Percentiles rank a stretch among this genome's conserved stretches.
phyloP scores from a whole-genome alignment of 1,140 invertebrate species.

The Hirudo medicinalis region DNA sequence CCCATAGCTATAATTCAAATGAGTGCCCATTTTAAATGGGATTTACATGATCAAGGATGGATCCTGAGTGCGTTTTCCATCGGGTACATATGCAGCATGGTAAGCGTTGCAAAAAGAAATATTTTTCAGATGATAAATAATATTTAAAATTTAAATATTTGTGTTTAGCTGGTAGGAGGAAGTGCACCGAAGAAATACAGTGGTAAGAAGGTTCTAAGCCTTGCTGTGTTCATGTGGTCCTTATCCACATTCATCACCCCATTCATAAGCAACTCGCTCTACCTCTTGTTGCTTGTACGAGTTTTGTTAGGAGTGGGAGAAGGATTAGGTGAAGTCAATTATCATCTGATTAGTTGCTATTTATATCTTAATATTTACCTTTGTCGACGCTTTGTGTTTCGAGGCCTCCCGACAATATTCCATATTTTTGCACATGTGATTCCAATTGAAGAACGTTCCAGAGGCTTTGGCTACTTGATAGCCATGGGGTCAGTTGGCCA shows the following conservation, averaged over 20 bases:
- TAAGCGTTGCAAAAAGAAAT: conserved; percentile 28
- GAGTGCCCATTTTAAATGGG: conserved; percentile 61
- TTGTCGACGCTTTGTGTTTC: conserved; percentile 24
- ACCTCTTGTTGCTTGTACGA: conserved; percentile 51
- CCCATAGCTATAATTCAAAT: conserved; percentile 65
- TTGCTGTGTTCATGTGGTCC: conserved; percentile 62
- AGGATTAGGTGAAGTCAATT: conserved; percentile 50
- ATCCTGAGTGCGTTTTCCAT: conserved; percentile 64
- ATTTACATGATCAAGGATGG: conserved; percentile 60
- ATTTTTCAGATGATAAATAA: neutral
- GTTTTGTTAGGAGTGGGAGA: conserved; percentile 60
- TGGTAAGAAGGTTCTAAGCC: conserved; percentile 56
- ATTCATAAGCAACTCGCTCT: conserved; percentile 52
- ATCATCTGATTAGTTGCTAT: neutral
- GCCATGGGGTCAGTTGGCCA: conserved; percentile 62
- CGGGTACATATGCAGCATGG: conserved; percentile 66
- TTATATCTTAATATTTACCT: conserved; percentile 11
- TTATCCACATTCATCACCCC: conserved; percentile 60
- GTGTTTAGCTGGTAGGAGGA: conserved; percentile 52
- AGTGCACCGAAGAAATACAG: conserved; percentile 58
- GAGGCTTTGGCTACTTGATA: conserved; percentile 62
- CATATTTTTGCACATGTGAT: conserved; percentile 63
- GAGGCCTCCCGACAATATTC: conserved; percentile 64
- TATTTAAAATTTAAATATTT: neutral
- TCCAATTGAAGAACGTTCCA: conserved; percentile 58